These are phyloP conservation scores for Crambe crambe DNA, from an alignment of 37 sponge, comb jelly and placozoan species.

Conservation along the genomic window DNA sequence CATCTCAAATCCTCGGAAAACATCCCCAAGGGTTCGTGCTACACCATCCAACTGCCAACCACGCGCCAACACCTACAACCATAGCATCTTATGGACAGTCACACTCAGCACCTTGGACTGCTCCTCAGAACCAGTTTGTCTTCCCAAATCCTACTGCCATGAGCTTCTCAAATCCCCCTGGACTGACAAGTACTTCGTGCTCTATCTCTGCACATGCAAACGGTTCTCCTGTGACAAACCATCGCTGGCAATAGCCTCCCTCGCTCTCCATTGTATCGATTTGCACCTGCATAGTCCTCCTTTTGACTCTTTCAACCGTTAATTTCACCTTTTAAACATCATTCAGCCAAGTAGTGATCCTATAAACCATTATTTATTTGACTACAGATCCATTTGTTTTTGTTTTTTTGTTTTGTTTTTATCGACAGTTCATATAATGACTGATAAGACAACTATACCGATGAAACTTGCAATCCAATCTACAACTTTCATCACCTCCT, in stretches of 20 bases:
- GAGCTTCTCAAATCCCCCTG: conserved; percentile 48
- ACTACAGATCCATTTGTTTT: not conserved
- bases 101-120: conserved; percentile 53
- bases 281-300: not conserved
- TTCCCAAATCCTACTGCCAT: conserved; percentile 64
- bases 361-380: conserved; percentile 7
- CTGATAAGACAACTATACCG: not conserved
- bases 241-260: conserved; percentile 6
- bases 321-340: not conserved
- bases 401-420: not conserved
- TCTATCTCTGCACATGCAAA: conserved; percentile 13
- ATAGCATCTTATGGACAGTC: conserved; percentile 22
- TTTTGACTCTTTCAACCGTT: not conserved
- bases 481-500: not conserved
- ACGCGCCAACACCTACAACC: conserved; percentile 30
- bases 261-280: not conserved
- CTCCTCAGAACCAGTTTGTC: conserved; percentile 84
- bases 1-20: conserved; percentile 17
- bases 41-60: conserved; percentile 52
- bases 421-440: not conserved
- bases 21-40: conserved; percentile 58
- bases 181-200: conserved; percentile 33
- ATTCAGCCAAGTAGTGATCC: conserved; percentile 2
- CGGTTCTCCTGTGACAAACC: not conserved
- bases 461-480: no score